phyloP scores from a whole-genome alignment of 2,113 vertebrate genomes.

The Sterna hirundo region DNA sequence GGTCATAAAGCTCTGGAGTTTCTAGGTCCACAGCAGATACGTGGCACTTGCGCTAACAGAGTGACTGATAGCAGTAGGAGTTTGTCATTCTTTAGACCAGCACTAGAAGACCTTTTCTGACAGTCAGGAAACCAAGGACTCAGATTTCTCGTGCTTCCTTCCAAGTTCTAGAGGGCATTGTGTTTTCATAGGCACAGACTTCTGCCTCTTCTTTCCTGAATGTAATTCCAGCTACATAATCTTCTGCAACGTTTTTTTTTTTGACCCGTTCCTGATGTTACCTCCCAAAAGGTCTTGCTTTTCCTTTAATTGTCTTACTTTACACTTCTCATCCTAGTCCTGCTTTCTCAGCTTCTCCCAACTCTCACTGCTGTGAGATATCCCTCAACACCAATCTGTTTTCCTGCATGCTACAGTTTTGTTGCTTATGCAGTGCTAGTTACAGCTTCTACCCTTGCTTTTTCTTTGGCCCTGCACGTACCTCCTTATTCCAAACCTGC shows the following conservation, averaged over 20 bases:
- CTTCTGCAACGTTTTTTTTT: neutral
- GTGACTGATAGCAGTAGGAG: neutral
- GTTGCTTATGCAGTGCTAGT: neutral
- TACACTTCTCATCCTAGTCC: neutral
- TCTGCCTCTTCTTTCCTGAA: neutral
- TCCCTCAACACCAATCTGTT: neutral
- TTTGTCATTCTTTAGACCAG: neutral
- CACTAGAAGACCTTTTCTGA: neutral
- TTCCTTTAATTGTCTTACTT: neutral
- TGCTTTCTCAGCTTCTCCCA: neutral
- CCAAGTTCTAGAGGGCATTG: neutral
- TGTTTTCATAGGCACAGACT: neutral
- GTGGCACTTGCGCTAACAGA: neutral
- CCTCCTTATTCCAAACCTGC: neutral
- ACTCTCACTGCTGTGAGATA: neutral
- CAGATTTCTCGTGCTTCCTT: neutral
- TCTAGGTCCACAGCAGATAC: neutral
- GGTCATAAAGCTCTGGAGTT: neutral
- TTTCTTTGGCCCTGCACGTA: neutral
- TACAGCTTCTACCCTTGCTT: neutral
- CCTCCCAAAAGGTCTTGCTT: neutral
- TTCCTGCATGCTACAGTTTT: neutral
- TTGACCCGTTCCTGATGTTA: neutral
- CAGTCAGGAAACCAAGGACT: neutral
- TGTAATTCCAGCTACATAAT: neutral